Conservation (phyloP, 2,113 vertebrate species). For the Rhinopomastus cyanomelas region DNA sequence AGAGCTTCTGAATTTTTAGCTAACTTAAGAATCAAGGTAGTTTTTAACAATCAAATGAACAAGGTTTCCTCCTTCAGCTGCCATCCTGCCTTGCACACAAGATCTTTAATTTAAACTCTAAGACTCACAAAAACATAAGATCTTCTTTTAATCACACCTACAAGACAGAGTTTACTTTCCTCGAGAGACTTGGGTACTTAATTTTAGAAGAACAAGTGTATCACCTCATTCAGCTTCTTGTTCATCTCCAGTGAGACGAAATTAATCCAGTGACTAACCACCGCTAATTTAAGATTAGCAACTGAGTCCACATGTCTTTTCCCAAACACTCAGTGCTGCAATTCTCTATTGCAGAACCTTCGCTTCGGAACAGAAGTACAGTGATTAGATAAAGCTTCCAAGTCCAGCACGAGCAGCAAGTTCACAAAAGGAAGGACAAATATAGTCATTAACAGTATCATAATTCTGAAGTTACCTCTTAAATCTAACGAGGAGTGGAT, state of each 20-base stretch:
- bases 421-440: neutral
- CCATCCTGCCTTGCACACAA: neutral
- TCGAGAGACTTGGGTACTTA: neutral
- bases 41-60: neutral
- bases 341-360: slow-evolving; percentile 1
- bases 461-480: neutral
- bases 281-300: neutral
- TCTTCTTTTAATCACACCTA: slow-evolving; percentile 35
- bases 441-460: neutral
- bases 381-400: neutral
- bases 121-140: neutral
- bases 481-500: neutral
- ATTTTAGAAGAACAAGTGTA: slow-evolving; percentile 26
- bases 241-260: neutral
- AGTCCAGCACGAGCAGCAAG: neutral
- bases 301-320: neutral
- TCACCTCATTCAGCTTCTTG: slow-evolving; percentile 1
- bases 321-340: neutral
- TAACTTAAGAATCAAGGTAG: neutral
- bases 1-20: neutral
- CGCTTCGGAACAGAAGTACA: neutral
- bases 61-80: neutral
- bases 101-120: slow-evolving; percentile 2
- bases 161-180: neutral
- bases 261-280: slow-evolving; percentile 45